Conservation (phyloP, 2,888 invertebrate genomes). For the Chirona hameri region DNA sequence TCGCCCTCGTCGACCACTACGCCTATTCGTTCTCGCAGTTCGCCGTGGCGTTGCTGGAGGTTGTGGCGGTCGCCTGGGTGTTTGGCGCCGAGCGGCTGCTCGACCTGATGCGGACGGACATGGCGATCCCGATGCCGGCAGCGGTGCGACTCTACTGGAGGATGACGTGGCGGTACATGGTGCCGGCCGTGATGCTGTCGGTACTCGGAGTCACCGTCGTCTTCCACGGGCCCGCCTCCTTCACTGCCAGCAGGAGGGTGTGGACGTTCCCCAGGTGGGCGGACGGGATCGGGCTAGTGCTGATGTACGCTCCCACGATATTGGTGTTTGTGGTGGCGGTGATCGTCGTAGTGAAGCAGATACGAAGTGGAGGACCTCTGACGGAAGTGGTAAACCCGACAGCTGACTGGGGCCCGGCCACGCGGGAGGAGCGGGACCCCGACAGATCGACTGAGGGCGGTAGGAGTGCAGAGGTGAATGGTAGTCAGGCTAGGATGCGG, state of each 20-base stretch:
- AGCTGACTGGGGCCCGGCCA: not conserved
- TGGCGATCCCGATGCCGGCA: conserved; percentile 35
- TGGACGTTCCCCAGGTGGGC: not conserved
- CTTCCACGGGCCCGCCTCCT: not conserved
- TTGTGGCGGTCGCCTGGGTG: conserved; percentile 44
- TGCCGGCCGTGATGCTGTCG: conserved; percentile 43
- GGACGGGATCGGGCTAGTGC: not conserved
- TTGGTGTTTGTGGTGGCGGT: conserved; percentile 38
- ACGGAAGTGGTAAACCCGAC: not conserved
- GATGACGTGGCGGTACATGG: conserved; percentile 27
- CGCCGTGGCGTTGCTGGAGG: conserved; percentile 50
- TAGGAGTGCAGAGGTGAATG: no score
- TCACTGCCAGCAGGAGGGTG: not conserved
- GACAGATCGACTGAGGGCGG: no score
- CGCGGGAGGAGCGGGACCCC: not conserved
- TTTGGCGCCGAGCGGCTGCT: conserved; percentile 34
- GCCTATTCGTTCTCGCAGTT: conserved; percentile 46
- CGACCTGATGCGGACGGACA: conserved; percentile 35
- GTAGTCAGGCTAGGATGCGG: no score
- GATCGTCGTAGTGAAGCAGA: not conserved
- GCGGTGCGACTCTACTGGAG: conserved; percentile 36
- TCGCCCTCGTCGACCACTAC: conserved; percentile 53
- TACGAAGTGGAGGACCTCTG: not conserved
- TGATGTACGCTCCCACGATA: conserved; percentile 46
- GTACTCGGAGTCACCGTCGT: conserved; percentile 46